A percentile compares a stretch with the other conserved stretches of the same genome.
phyloP scores from a whole-genome alignment of 1,140 invertebrate species.

The Drosophila sp. region DNA sequence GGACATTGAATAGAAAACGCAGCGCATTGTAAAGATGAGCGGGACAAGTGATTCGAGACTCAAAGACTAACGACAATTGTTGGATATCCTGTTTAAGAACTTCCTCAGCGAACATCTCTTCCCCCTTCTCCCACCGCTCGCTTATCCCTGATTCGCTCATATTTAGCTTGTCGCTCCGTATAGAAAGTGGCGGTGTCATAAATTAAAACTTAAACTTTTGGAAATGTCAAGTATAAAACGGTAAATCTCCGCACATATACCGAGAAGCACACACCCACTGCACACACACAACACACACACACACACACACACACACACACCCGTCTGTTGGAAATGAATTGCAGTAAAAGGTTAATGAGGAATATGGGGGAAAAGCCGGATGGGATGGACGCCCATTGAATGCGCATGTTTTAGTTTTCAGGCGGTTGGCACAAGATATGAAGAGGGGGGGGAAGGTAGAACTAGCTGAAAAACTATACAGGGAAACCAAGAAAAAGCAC shows the following conservation, averaged over 20 bases:
- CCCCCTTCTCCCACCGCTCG: no score
- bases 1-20: not conserved
- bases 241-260: slow-evolving; percentile 79
- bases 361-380: slow-evolving; percentile 24
- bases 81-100: slow-evolving; percentile 76
- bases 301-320: slow-evolving; percentile 57
- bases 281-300: slow-evolving; percentile 60
- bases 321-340: slow-evolving; percentile 73
- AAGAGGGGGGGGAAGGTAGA: not conserved
- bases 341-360: slow-evolving; percentile 50
- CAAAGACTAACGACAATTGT: slow-evolving; percentile 66
- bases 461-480: slow-evolving; percentile 63
- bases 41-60: slow-evolving; percentile 41
- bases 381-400: slow-evolving; percentile 69
- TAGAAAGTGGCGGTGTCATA: slow-evolving; percentile 84
- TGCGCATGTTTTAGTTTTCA: slow-evolving; percentile 80
- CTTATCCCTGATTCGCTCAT: slow-evolving; percentile 64
- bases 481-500: slow-evolving; percentile 71
- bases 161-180: slow-evolving; percentile 75
- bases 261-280: slow-evolving; percentile 41
- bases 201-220: slow-evolving; percentile 85
- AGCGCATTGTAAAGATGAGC: slow-evolving; percentile 23
- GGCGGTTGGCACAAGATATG: slow-evolving; percentile 56
- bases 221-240: slow-evolving; percentile 84
- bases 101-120: not conserved